Conservation (phyloP, 2,797 vertebrate species). For the Lutjanus argentimaculatus region DNA sequence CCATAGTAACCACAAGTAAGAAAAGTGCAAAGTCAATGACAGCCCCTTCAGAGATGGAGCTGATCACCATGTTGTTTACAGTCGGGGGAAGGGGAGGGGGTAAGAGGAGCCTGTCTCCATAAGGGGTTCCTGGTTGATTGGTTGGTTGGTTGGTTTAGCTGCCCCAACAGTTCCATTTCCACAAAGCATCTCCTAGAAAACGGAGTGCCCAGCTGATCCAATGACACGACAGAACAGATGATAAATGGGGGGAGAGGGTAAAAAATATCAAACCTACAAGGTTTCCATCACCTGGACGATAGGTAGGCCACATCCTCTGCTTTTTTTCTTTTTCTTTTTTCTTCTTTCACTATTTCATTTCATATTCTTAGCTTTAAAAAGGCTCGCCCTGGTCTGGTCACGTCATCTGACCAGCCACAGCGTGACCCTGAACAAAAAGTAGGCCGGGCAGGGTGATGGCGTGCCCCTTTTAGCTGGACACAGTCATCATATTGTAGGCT, state of each 20-base stretch:
- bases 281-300: conserved; percentile 92
- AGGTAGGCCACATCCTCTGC: conserved; percentile 92
- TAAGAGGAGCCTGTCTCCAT: conserved; percentile 65
- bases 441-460: conserved; percentile 53
- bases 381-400: conserved; percentile 71
- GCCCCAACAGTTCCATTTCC: conserved; percentile 90
- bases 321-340: conserved; percentile 72
- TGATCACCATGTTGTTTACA: conserved; percentile 68
- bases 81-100: conserved; percentile 28
- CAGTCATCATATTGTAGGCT: conserved; percentile 99
- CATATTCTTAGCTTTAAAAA: conserved; percentile 85
- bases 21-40: conserved; percentile 89
- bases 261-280: conserved; percentile 83
- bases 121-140: conserved; percentile 87
- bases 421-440: conserved; percentile 77
- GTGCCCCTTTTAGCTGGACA: conserved; percentile 92
- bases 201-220: conserved; percentile 85
- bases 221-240: conserved; percentile 89
- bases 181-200: conserved; percentile 87
- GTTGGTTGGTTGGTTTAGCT: conserved; percentile 83
- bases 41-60: conserved; percentile 67
- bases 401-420: conserved; percentile 63
- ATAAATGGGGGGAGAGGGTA: conserved; percentile 66
- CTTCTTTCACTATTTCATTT: conserved; percentile 82
- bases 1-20: conserved; percentile 81